Evolutionary conservation across 2,113 vertebrate species (phyloP).

Genomic region (Macaca mulatta): DNA sequence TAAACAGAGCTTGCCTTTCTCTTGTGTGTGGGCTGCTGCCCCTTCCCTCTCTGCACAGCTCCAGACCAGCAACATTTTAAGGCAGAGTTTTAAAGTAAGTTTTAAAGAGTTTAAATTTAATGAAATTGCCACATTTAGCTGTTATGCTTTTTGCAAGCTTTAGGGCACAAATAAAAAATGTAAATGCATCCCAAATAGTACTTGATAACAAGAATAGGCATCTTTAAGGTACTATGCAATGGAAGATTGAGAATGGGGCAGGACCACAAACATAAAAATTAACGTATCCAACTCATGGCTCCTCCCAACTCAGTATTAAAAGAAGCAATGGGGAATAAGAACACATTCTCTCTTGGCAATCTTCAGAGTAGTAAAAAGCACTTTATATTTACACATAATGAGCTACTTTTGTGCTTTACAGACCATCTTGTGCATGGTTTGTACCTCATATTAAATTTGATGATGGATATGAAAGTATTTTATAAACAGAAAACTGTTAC

Average conservation of each 20-base stretch:
- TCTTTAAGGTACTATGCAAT: background rate
- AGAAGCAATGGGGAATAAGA: background rate
- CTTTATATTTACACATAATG: constrained; percentile 22
- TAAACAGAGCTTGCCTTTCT: background rate
- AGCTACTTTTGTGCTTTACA: constrained; percentile 32
- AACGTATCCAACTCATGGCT: background rate
- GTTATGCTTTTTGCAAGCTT: background rate
- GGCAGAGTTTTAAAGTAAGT: background rate
- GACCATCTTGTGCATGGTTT: background rate
- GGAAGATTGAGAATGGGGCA: background rate
- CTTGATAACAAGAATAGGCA: background rate
- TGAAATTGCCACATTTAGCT: background rate
- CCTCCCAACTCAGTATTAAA: background rate
- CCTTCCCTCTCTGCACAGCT: background rate
- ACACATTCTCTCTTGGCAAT: background rate
- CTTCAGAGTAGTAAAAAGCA: background rate
- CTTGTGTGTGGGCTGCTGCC: background rate
- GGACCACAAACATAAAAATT: background rate
- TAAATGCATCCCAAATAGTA: background rate
- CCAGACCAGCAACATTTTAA: background rate
- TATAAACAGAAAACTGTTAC: constrained; percentile 28
- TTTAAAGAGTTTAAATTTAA: too few relatives aligned
- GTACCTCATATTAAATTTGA: constrained; percentile 45
- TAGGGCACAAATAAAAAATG: background rate
- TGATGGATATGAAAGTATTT: constrained; percentile 39